Evolutionary conservation across 2,888 invertebrate species (phyloP), one percentile per base, ranked within the genome.

Genomic region (Clostera curtula): DNA sequence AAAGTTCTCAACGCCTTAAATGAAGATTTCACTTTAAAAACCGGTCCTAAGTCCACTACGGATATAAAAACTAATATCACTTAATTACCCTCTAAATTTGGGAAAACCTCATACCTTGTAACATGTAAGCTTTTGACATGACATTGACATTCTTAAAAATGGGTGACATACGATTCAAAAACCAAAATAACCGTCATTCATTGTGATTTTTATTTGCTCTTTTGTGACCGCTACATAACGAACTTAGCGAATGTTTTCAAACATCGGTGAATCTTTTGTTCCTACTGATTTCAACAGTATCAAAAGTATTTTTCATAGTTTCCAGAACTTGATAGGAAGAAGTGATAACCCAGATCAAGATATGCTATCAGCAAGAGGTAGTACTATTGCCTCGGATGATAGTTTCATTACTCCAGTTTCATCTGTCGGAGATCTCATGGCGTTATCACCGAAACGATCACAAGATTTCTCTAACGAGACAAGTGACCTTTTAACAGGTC

Each of bases 361-460:
- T 13, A 73, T 72, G 68, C 37, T 70, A 35, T 71, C 74, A 19
- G 43, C 66, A 7, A 56, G 56, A 36, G 58, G 45, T 24, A 69
- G 58, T 37, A 52, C 62, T 24, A 46, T 49, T 13, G 48, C 56
- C 17, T 67, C 69, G 16, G 76, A 77, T 12, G 76, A 73, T 31
- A 68, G 56, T 48, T 80, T 70, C 29, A 48, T 64, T 17, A 74
- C 75, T 28, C 69, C 77, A 6, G 67, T 68, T 10, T 73, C 79
- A 6, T 76, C 80, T 10, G 59, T 61, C 19, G 76, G 53, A 13
- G 80, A 82, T 47, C 58, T 82, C 1, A 70, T 80, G 70, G 62
- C 69, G 5, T 43, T 79, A 45, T 79, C 82, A 15, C 80, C 80
- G 4, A 63, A 56, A 34, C 57, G 53, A 25, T 24, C 37, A 4